Evolutionary conservation across 2,113 vertebrate genomes (phyloP), one percentile per base, ranked within the genome.

Genomic region (Alaudala cheleensis): DNA sequence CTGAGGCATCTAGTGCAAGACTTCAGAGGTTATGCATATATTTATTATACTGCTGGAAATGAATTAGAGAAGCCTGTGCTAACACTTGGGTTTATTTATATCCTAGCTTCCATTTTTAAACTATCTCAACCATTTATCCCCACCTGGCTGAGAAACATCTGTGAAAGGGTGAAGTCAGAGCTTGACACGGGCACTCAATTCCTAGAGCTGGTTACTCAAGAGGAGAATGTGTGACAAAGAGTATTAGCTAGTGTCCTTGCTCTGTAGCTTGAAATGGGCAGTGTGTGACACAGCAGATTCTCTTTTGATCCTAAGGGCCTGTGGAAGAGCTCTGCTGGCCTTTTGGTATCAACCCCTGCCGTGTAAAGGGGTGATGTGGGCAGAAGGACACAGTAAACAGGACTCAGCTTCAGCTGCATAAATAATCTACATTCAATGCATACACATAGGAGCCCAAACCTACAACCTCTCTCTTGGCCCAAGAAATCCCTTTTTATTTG

Each of bases 161-260:
- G 53, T 74, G 47, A 39, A 61, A 61, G 31, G 53, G 51, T n/a
- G 28, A 81, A 60, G n/a, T 50, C 47, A 33, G 51, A 73, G 39
- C 24, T 34, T 47, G 54, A 42, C n/a, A 18, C 1, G 1, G 8
- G 17, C 28, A 3, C 10, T 61, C 8, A 1, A 1, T n/a, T 82
- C 22, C 44, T 82, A 9, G 16, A 29, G 22, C 1, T 77, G n/a
- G 4, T 39, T 91, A 56, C 39, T 78, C 42, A 33, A 33, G 29
- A 69, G 25, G 37, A 60, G 26, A 66, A 19, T 26, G 31, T 34
- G 29, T 47, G 20, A 12, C 12, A 15, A 61, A n/a, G 11, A 45
- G 11, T 15, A 3, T 60, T 45, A 37, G 42, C 58, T 15, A 11
- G 9, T 22, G 57, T 64, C 37, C 49, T 25, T 80, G 33, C 57